phyloP scores from a whole-genome alignment of 2,113 vertebrate genomes.

The Zapus hudsonius region DNA sequence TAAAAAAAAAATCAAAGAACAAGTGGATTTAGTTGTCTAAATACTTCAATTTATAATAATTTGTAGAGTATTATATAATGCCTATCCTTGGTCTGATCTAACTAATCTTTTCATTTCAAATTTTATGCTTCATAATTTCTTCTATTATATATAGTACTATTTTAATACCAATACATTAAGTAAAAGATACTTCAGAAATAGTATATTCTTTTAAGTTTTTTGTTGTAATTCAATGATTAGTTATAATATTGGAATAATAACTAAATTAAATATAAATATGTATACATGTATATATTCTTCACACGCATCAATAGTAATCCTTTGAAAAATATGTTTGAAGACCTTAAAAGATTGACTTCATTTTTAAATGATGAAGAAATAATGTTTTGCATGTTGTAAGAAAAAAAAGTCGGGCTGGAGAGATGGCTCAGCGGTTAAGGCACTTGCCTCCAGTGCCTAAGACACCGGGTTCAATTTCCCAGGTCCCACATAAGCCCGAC shows the following conservation, averaged over 20 bases:
- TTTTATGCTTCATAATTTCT: neutral
- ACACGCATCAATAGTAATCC: neutral
- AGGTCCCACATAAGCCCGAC: no score
- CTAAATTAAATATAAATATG: no score
- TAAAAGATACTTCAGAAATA: no score
- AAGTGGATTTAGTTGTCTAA: neutral
- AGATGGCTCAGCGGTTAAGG: no score
- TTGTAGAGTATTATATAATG: fast-evolving
- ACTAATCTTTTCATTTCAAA: neutral
- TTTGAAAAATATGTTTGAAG: neutral
- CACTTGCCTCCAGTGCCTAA: no score
- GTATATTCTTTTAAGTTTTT: no score
- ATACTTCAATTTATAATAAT: neutral
- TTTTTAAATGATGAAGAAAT: neutral
- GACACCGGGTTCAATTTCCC: no score
- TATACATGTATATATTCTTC: no score
- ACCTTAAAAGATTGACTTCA: neutral
- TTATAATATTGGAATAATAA: neutral
- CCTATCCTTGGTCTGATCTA: neutral
- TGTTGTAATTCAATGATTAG: neutral
- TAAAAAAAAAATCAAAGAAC: no score
- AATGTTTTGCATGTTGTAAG: neutral
- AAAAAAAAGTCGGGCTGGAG: no score
- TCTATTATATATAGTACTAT: neutral
- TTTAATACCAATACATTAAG: no score